Evolutionary conservation across 2,797 vertebrate species (phyloP), one percentile per base, ranked within the genome.

Genomic region (Lepus oiostolus): DNA sequence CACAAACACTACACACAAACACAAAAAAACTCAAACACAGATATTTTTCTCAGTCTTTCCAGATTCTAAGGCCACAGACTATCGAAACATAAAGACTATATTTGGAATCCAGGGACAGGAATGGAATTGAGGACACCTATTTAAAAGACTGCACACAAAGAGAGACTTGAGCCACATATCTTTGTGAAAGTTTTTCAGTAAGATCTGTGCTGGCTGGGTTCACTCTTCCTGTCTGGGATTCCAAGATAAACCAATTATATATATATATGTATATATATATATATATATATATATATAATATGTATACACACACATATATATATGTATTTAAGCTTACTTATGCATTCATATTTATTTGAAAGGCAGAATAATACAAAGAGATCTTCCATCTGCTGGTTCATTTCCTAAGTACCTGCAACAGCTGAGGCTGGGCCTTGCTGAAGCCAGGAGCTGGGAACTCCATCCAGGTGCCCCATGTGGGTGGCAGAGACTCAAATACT

Each of bases 121-220:
- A 91, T 75, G 28, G 28, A 76, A 68, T 94, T 85, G 47, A 77
- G 87, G 38, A 82, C 32, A 88, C 85, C 28, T 54, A 76, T 82
- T 93, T 84, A 62, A 96, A 87, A 79, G 60, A 80, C 1, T 2
- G 1, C 17, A 38, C 28, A 50, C 60, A 58, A 90, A 93, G 10
- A 88, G 5, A 60, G 63, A 14, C 26, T 54, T 84, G 79, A 84
- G 87, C 52, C 32, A 58, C 79, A 60, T 13, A 52, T 77, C 14
- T 80, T 65, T 85, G 50, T 32, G 54, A 38, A 84, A 91, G 38
- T 85, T 80, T 84, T 24, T 75, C 63, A 19, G 4, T 38, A 90
- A 80, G 74, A 88, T 4, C 24, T 52, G 21, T 42, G 72, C 52
- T 42, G 63, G 76, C 30, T 76, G 5, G 38, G 77, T 71, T 94